Evolutionary conservation across 1,140 invertebrate species (phyloP).

Genomic region (Neuroterus valhalla): DNA sequence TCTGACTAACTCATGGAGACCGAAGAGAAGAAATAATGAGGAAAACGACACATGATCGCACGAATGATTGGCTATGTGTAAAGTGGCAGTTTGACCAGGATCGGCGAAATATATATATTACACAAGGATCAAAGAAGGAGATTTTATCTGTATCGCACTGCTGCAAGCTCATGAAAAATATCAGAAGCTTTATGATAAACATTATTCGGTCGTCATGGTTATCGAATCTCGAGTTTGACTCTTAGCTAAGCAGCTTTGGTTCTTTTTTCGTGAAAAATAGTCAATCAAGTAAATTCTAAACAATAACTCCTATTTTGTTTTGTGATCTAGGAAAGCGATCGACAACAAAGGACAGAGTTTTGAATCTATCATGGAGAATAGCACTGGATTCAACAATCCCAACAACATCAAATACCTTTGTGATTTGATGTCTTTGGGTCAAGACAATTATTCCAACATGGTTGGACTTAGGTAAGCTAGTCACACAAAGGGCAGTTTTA

Average conservation of each 20-base stretch:
- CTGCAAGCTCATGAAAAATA: background rate
- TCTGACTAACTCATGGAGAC: constrained; percentile 58
- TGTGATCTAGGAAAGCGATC: constrained; percentile 83
- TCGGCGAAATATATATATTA: constrained; percentile 1
- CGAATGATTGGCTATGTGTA: background rate
- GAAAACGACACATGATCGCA: background rate
- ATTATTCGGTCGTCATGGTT: constrained; percentile 49
- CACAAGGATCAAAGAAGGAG: constrained; percentile 25
- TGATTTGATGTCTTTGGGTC: constrained; percentile 82
- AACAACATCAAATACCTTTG: constrained; percentile 89
- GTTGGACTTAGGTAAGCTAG: constrained; percentile 81
- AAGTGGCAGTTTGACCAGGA: background rate
- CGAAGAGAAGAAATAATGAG: constrained; percentile 42
- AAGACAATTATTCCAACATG: constrained; percentile 85
- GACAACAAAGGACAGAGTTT: constrained; percentile 87
- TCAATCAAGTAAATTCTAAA: constrained; percentile 44
- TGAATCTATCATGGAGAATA: constrained; percentile 89
- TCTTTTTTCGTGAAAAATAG: constrained; percentile 34
- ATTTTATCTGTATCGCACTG: background rate
- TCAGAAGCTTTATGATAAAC: background rate
- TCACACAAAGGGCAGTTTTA: background rate
- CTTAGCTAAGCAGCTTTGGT: constrained; percentile 66
- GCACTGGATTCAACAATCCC: constrained; percentile 92
- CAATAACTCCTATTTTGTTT: constrained; percentile 55
- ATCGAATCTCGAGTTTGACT: constrained; percentile 63